A percentile compares a stretch with the other conserved stretches of the same genome.
phyloP scores from a whole-genome alignment of 64 coral and sea anemone genomes.

The Acropora tenuis region DNA sequence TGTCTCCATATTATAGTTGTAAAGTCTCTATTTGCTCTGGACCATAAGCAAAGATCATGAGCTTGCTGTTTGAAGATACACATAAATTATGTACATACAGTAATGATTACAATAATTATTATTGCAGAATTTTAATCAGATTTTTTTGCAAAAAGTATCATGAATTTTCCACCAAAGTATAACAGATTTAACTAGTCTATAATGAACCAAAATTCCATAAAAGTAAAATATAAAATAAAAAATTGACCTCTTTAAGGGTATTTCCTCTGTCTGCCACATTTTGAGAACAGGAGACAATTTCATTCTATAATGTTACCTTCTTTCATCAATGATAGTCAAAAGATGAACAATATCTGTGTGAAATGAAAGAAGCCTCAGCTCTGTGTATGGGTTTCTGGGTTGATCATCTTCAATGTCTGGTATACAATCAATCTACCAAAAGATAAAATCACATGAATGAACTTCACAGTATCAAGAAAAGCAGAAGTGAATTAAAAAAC shows the following conservation, averaged over 20 bases:
- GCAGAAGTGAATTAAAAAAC: too few relatives aligned
- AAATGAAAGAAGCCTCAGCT: slow-evolving; percentile 71
- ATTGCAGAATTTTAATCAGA: too few relatives aligned
- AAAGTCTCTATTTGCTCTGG: neutral
- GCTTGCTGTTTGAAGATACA: too few relatives aligned
- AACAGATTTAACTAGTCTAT: too few relatives aligned
- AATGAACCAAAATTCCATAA: too few relatives aligned
- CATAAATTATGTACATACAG: too few relatives aligned
- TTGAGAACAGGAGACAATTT: too few relatives aligned
- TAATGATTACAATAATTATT: too few relatives aligned
- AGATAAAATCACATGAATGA: neutral
- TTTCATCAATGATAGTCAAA: slow-evolving; percentile 82
- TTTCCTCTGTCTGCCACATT: too few relatives aligned
- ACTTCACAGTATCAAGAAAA: neutral
- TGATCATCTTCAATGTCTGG: slow-evolving; percentile 88
- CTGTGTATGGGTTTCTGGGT: slow-evolving; percentile 91
- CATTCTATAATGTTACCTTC: slow-evolving; percentile 54
- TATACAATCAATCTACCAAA: slow-evolving; percentile 55
- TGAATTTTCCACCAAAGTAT: neutral
- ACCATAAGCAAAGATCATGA: neutral
- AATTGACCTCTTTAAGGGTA: too few relatives aligned
- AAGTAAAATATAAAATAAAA: too few relatives aligned
- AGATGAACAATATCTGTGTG: slow-evolving; percentile 95
- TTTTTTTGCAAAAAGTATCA: neutral
- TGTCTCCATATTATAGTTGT: neutral